Evolutionary conservation across 1,140 invertebrate species (phyloP).

Genomic region (Orchestia grillus): DNA sequence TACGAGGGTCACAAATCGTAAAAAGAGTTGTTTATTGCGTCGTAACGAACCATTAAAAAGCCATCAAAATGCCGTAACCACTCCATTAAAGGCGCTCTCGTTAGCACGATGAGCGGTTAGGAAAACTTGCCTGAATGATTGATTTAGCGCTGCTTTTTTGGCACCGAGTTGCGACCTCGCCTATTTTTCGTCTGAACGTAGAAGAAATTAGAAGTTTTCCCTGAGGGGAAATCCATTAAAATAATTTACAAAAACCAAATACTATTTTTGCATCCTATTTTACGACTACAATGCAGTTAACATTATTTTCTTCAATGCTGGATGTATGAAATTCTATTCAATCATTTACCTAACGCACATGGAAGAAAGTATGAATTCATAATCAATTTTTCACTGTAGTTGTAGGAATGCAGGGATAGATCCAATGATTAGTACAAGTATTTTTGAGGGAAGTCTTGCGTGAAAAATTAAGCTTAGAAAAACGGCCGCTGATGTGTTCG

Average conservation of each 20-base stretch:
- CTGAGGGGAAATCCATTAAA: neutral
- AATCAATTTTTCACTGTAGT: too few species aligned
- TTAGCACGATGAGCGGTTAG: slow-evolving; percentile 32
- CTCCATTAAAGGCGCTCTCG: slow-evolving; percentile 46
- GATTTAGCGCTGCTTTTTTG: neutral
- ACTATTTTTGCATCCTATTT: neutral
- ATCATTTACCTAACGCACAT: too few species aligned
- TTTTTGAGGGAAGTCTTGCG: too few species aligned
- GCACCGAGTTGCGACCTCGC: neutral
- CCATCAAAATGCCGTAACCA: slow-evolving; percentile 52
- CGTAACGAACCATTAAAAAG: slow-evolving; percentile 55
- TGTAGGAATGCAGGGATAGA: too few species aligned
- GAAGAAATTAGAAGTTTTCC: neutral
- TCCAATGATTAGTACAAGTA: too few species aligned
- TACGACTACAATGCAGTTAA: neutral
- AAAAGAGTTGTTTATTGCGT: slow-evolving; percentile 53
- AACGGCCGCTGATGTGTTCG: too few species aligned
- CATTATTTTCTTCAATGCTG: neutral
- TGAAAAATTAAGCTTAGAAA: too few species aligned
- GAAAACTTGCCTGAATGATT: slow-evolving; percentile 46
- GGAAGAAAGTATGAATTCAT: too few species aligned
- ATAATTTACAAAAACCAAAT: neutral
- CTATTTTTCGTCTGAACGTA: neutral
- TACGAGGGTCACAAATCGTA: slow-evolving; percentile 56
- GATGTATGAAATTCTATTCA: too few species aligned